Evolutionary conservation across 2,113 vertebrate species (phyloP).

Genomic region (Lampris incognitus): DNA sequence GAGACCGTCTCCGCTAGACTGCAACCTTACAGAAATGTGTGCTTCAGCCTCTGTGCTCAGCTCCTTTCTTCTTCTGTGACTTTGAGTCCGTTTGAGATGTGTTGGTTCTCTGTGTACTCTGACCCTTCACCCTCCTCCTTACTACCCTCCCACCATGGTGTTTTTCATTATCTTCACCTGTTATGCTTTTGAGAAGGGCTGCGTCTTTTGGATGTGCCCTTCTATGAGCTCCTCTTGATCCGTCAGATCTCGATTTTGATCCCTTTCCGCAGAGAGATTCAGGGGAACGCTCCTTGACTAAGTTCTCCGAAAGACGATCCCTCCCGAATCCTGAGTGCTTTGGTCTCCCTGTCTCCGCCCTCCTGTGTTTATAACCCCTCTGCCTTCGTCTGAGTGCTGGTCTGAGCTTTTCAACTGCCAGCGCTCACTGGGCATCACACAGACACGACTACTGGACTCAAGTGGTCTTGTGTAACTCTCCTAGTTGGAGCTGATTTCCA

Average conservation of each 20-base stretch:
- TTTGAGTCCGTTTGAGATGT: conserved; percentile 24
- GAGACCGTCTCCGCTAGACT: background rate
- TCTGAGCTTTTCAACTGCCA: conserved; percentile 34
- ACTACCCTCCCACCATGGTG: background rate
- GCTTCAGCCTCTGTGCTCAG: background rate
- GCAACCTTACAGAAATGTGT: background rate
- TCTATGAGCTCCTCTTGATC: conserved; percentile 3
- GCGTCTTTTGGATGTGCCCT: background rate
- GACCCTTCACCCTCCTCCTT: background rate
- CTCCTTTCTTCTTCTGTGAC: background rate
- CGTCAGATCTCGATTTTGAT: background rate
- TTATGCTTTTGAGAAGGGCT: background rate
- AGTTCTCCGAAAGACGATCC: conserved; percentile 1
- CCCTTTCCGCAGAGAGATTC: background rate
- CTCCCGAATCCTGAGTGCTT: conserved; percentile 11
- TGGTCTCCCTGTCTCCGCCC: conserved; percentile 1
- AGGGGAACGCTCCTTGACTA: conserved; percentile 4
- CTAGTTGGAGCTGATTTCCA: conserved; percentile 53
- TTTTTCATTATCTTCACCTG: conserved; percentile 5
- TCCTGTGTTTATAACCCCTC: conserved; percentile 19
- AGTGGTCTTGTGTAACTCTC: conserved; percentile 71
- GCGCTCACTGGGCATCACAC: conserved; percentile 18
- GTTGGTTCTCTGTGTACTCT: background rate
- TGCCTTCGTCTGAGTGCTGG: conserved; percentile 44
- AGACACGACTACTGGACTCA: conserved; percentile 30